Evolutionary conservation across 2,888 invertebrate species (phyloP), one percentile per base, ranked within the genome.

Genomic region (Alcis repandata): DNA sequence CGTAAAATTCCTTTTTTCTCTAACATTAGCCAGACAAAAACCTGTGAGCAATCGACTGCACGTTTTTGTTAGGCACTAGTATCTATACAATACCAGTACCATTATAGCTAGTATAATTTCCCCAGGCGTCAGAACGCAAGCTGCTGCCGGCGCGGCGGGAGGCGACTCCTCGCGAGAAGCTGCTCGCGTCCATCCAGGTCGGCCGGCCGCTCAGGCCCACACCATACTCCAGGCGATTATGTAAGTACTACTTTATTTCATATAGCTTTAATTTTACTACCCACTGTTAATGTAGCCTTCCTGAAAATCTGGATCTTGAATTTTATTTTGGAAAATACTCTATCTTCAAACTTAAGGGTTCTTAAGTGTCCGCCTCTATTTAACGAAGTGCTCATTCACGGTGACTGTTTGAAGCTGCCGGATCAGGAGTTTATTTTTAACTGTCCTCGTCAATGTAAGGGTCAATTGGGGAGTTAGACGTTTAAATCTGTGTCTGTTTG

Each of bases 121-220:
- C 4, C 0, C 67, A 97, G 97, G 98, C 96, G 56, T 96, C 97
- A 54, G 98, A 98, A 80, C 95, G 98, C 63, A 96, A 97, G 84
- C 88, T 98, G 78, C 96, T 96, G 54, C 97, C 98, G 2, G 94
- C 96, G 36, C 94, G 95, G 63, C 94, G 95, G 71, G 95, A 95
- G 73, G 94, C 95, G 58, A 97, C 97, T 13, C 96, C 98, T 0
- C 95, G 98, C 69, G 98, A 98, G 87, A 95, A 96, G 77, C 94
- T 98, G 33, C 96, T 98, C 91, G 97, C 97, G 73, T 97, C 97
- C 67, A 98, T 98, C 77, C 96, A 97, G 79, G 94, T 96, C 72
- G 96, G 97, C 53, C 94, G 95, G 70, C 95, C 94, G 73, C 92
- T 97, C 56, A 95, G 96, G 82, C 96, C 96, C 40, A 94, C 92